phyloP scores from a whole-genome alignment of 1,140 invertebrate genomes.

The Solen grandis region DNA sequence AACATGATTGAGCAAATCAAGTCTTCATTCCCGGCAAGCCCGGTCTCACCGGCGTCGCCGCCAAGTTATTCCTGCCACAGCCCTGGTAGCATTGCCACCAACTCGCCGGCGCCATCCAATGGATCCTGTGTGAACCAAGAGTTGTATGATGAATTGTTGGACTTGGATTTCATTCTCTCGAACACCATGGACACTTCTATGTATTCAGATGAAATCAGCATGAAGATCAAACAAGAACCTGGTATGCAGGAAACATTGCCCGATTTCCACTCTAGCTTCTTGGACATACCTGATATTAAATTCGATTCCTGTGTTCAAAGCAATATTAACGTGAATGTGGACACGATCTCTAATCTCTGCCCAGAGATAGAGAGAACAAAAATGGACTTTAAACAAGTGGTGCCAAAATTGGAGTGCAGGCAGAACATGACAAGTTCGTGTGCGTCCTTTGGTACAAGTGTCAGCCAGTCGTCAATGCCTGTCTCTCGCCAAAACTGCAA shows the following conservation, averaged over 20 bases:
- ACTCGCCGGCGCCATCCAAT: constrained; percentile 13
- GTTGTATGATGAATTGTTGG: constrained; percentile 76
- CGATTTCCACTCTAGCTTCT: constrained; percentile 77
- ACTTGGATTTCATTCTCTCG: constrained; percentile 79
- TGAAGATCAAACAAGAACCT: constrained; percentile 73
- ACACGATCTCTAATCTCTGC: neutral
- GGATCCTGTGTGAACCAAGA: constrained; percentile 25
- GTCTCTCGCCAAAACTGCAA: constrained; percentile 62
- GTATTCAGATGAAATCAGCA: constrained; percentile 68
- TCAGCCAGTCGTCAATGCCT: constrained; percentile 45
- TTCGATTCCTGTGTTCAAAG: constrained; percentile 64
- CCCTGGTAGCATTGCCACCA: constrained; percentile 11
- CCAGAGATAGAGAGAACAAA: constrained; percentile 60
- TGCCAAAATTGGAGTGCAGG: constrained; percentile 71
- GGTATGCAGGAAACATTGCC: constrained; percentile 63
- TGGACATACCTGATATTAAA: constrained; percentile 79
- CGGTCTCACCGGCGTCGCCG: constrained; percentile 34
- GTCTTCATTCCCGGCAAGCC: constrained; percentile 20
- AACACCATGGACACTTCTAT: constrained; percentile 71
- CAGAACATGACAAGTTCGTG: constrained; percentile 61
- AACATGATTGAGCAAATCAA: constrained; percentile 63
- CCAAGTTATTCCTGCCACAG: constrained; percentile 54
- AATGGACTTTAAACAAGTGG: constrained; percentile 62
- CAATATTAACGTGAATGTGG: constrained; percentile 14
- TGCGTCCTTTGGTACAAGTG: constrained; percentile 65